Base-by-base conservation (phyloP, 1,140 invertebrate genomes). In the Hirudo medicinalis region DNA sequence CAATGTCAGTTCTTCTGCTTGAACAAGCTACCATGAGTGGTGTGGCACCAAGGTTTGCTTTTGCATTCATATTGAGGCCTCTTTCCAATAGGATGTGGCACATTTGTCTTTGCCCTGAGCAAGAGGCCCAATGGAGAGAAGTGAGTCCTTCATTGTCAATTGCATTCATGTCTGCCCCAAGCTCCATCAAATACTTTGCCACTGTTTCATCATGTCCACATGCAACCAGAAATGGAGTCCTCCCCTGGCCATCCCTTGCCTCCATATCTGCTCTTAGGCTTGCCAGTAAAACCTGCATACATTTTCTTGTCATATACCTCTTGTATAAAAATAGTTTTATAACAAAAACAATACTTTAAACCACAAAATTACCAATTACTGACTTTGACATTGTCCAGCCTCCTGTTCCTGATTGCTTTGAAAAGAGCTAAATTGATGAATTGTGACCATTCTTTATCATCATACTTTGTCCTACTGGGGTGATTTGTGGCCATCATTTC, bases 21-120 rank as follows among this genome's bases (percentile, higher is more conserved):
- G 73, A 74, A 63, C 73, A 74, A 25, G 73, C 73, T 11, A 74
- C 73, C 73, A 74, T 74, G 25, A 74, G 70, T 25, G 73, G 73
- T 22, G 73, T 72, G 1, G 73, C 73, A 13, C 73, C 73, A 6
- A 71, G 73, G 32, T 74, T 74, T 72, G 73, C 73, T 43, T 32
- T 25, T 19, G 29, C 43, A 40, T 71, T 63, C 20, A 69, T 27
- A n/a, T 25, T 22, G 17, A 74, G 27, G 11, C 73, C 70, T 9
- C 29, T 54, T 43, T 67, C 29, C 53, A 74, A 40, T 3, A 74
- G 70, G 22, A 27, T n/a, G 17, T 54, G 40, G 40, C 70, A 74
- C 32, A 71, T 32, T 22, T 32, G 25, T 15, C 25, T 68, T 55
- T 71, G 70, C 2, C 73, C 73, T 17, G 70, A 36, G 53, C 73